phyloP scores from a whole-genome alignment of 2,113 vertebrate species.

The Semicossyphus pulcher region DNA sequence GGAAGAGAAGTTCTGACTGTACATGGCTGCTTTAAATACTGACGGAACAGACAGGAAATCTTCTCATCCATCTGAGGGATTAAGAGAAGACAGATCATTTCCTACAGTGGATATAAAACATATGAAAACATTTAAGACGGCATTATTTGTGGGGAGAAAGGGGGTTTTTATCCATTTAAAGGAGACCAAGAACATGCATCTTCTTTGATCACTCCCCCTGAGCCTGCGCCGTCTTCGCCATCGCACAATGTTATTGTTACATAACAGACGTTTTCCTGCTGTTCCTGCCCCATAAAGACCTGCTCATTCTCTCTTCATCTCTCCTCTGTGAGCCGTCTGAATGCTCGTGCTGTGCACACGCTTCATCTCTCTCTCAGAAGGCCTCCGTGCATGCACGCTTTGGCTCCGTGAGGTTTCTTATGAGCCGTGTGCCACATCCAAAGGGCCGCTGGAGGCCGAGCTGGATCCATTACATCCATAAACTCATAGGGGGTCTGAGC shows the following conservation, averaged over 20 bases:
- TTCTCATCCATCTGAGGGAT: background rate
- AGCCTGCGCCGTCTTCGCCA: background rate
- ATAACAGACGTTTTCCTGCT: conserved; percentile 34
- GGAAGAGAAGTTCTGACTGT: background rate
- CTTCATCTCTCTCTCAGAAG: conserved; percentile 35
- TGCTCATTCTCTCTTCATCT: conserved; percentile 22
- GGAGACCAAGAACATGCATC: background rate
- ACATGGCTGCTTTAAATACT: background rate
- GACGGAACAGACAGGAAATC: background rate
- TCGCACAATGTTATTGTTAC: conserved; percentile 33
- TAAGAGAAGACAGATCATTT: background rate
- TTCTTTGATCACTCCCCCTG: background rate
- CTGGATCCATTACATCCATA: conserved; percentile 69
- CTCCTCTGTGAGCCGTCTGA: conserved; percentile 46
- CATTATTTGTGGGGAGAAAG: background rate
- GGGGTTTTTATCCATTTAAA: background rate
- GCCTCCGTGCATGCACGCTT: background rate
- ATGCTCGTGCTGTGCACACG: conserved; percentile 19
- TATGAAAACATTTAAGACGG: background rate
- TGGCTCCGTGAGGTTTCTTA: conserved; percentile 26
- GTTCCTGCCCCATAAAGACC: no score
- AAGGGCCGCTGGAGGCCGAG: conserved; percentile 50
- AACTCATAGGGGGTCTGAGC: conserved; percentile 56
- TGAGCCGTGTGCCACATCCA: conserved; percentile 38
- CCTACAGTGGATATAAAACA: conserved; percentile 7